Evolutionary conservation across 2,113 vertebrate species (phyloP).

Genomic region (Indri indri): DNA sequence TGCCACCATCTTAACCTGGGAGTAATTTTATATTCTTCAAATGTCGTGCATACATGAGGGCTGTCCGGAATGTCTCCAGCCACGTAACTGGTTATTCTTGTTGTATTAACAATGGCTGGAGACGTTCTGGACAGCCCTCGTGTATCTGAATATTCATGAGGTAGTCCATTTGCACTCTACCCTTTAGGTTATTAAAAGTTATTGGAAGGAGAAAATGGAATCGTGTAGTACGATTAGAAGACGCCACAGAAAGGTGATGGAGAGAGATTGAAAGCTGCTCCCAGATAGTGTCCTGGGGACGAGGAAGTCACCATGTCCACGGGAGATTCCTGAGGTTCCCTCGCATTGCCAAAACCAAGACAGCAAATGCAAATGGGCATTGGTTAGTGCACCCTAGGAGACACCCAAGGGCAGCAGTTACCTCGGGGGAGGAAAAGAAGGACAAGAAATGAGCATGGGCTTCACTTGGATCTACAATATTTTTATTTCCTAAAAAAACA

Average conservation of each 20-base stretch:
- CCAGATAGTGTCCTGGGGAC: no score
- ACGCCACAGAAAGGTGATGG: neutral
- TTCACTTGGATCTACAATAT: neutral
- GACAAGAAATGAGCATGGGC: neutral
- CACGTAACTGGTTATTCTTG: no score
- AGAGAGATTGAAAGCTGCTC: neutral
- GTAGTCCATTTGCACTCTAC: neutral
- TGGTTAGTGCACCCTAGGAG: neutral
- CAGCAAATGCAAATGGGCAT: neutral
- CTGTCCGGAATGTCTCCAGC: no score
- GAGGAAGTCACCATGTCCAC: rapidly evolving
- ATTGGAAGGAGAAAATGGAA: conserved; percentile 17
- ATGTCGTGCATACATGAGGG: neutral
- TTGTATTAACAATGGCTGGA: no score
- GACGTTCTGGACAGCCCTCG: no score
- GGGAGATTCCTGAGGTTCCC: neutral
- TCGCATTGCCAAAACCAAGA: neutral
- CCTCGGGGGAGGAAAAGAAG: neutral
- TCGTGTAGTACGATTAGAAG: neutral
- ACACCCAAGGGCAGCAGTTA: neutral
- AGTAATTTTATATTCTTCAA: neutral
- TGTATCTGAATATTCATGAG: neutral
- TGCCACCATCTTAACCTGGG: neutral
- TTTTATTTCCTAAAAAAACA: neutral
- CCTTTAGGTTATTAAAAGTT: neutral